Evolutionary conservation across 1,140 invertebrate species (phyloP).

Genomic region (Callitettix versicolor): DNA sequence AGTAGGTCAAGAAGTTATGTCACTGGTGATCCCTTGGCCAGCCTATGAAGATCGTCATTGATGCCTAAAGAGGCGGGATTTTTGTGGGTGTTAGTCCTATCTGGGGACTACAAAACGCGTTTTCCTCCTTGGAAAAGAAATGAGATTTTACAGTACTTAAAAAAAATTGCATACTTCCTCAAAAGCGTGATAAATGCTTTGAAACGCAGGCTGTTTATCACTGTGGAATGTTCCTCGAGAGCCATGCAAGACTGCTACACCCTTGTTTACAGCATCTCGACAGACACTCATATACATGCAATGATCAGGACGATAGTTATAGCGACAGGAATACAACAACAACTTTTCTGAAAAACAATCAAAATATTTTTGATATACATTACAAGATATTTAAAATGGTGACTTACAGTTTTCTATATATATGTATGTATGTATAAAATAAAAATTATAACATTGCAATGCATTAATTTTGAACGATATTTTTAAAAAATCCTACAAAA

Average conservation of each 20-base stretch:
- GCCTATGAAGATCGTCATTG: too few relatives aligned
- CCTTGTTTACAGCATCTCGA: constrained; percentile 56
- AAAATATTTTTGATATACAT: neutral
- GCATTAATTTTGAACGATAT: neutral
- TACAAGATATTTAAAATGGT: neutral
- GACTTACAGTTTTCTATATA: neutral
- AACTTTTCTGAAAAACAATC: constrained; percentile 51
- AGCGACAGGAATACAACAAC: constrained; percentile 71
- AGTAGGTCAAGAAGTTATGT: too few relatives aligned
- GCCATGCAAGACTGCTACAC: constrained; percentile 78
- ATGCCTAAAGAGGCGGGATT: too few relatives aligned
- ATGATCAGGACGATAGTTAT: constrained; percentile 88
- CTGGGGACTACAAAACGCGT: too few relatives aligned
- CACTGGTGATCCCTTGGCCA: too few relatives aligned
- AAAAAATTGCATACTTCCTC: constrained; percentile 42
- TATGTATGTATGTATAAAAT: neutral
- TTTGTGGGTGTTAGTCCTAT: too few relatives aligned
- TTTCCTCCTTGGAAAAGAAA: too few relatives aligned
- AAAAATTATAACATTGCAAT: too few relatives aligned
- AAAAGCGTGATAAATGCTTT: constrained; percentile 60
- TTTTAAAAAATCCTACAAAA: too few relatives aligned
- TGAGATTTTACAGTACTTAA: too few relatives aligned
- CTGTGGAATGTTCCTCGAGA: constrained; percentile 76
- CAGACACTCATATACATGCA: constrained; percentile 90
- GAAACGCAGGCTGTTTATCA: constrained; percentile 77